Evolutionary conservation across 2,797 vertebrate species (phyloP), one percentile per base, ranked within the genome.

Genomic region (Xerus rutilus): DNA sequence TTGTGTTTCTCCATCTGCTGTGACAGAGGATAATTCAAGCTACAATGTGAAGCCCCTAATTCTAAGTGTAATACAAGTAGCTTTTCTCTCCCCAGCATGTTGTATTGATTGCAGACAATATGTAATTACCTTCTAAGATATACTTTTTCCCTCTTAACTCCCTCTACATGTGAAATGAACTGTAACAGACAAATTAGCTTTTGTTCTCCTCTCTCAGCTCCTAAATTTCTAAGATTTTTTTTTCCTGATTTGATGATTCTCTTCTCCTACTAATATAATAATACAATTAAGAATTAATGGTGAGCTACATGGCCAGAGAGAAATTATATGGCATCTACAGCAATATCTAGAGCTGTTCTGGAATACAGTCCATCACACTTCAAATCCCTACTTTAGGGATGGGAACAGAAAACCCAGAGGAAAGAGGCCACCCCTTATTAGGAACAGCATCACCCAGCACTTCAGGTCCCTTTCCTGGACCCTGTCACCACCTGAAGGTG

Each of bases 111-210:
- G 76, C 84, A 97, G 96, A 97, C 95, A 88, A 87, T 91, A 91
- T 85, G 91, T 96, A 97, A 97, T 97, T 97, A 96, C 94, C 89
- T 95, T 74, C 83, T 85, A 95, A 94, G 93, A 96, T 62, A 88
- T 23, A 95, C 67, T 97, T 97, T 96, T 87, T 86, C 86, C 62
- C 15, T 96, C 93, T 97, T 87, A 89, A 87, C 84, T 97, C 94
- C 79, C 49, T 97, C 76, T 94, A 94, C 83, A 89, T 96, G 95
- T 89, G 95, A 97, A 97, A 97, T 74, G 89, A 96, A 97, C 96
- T 92, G 72, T 94, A 96, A 76, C 91, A 85, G 95, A 96, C 76
- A 93, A 97, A 96, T 97, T 91, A 96, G 89, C 11, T 83, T 85
- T 95, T 86, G 72, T 59, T 74, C 52, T 17, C 23, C 83, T 92